Percentiles rank a stretch among this genome's conserved stretches.
These are phyloP conservation scores for Capricornis sumatraensis DNA, from an alignment of 2,113 vertebrate species.

Conservation along the genomic window DNA sequence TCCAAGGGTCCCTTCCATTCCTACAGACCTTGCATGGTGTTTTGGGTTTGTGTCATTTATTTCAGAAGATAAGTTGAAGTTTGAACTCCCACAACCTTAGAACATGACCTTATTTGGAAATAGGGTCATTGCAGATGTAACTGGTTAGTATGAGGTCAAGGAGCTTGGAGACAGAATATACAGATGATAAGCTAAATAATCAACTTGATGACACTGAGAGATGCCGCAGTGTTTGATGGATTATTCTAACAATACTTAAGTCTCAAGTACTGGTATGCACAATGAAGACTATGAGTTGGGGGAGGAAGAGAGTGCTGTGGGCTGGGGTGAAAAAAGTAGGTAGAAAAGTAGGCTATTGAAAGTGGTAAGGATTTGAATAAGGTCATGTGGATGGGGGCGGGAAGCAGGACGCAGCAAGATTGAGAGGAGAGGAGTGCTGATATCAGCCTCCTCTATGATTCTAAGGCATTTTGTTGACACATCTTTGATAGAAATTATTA, in stretches of 20 bases:
- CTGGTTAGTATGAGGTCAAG: not conserved
- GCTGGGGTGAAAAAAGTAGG: not conserved
- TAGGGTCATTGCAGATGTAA: not conserved
- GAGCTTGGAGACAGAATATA: not conserved
- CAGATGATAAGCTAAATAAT: not conserved
- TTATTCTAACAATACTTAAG: not conserved
- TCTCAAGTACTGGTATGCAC: not conserved
- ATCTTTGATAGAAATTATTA: not conserved
- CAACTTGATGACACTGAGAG: not conserved
- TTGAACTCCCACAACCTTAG: not conserved
- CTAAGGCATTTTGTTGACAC: not conserved
- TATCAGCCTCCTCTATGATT: not conserved
- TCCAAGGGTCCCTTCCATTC: not conserved
- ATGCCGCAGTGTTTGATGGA: not conserved
- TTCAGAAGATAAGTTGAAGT: not conserved
- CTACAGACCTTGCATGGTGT: not conserved
- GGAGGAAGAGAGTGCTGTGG: not conserved
- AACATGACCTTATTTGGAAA: not conserved
- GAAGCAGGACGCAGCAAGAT: not conserved
- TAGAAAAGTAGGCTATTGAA: not conserved
- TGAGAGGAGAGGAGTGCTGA: not conserved
- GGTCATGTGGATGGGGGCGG: accelerated
- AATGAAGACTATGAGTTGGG: not conserved
- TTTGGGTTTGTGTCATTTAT: not conserved
- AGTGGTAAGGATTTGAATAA: not conserved